Percentiles rank a stretch among this genome's conserved stretches.
Conservation (phyloP, 2,888 invertebrate species). For the Phaonia tiefii region DNA sequence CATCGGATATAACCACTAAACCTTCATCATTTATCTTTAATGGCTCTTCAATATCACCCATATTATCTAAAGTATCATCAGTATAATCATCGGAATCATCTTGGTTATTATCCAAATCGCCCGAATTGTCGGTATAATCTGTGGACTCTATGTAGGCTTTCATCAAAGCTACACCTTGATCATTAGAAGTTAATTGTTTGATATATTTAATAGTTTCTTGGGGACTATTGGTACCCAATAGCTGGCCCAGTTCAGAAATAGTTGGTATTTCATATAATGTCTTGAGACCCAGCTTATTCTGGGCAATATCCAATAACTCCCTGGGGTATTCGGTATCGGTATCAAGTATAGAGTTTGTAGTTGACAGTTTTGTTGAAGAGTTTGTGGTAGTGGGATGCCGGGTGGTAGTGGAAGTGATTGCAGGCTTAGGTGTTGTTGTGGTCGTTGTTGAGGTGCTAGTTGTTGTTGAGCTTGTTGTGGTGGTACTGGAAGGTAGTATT, state of each 20-base stretch:
- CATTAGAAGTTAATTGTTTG: constrained; percentile 72
- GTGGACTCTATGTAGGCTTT: constrained; percentile 74
- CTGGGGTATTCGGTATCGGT: constrained; percentile 71
- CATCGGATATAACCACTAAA: constrained; percentile 49
- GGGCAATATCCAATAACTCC: constrained; percentile 75
- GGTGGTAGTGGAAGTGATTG: constrained; percentile 9
- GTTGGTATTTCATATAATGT: constrained; percentile 73
- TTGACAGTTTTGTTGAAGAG: not conserved
- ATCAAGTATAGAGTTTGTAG: constrained; percentile 7
- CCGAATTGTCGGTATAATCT: constrained; percentile 70
- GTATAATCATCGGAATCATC: constrained; percentile 19
- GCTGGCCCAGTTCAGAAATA: constrained; percentile 72
- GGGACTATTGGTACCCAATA: constrained; percentile 73
- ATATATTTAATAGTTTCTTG: constrained; percentile 75
- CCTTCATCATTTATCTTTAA: constrained; percentile 51
- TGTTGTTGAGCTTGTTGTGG: not conserved
- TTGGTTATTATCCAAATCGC: constrained; percentile 34
- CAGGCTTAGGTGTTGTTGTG: not conserved
- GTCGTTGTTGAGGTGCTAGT: not conserved
- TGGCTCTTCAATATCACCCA: constrained; percentile 59
- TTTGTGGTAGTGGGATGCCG: constrained; percentile 46
- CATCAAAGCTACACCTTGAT: constrained; percentile 74
- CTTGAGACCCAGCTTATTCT: constrained; percentile 73
- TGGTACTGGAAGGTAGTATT: constrained; percentile 9
- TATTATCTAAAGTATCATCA: not conserved